A percentile compares a stretch with the other conserved stretches of the same genome.
These are phyloP conservation scores for Rhizomys pruinosus DNA, from an alignment of 2,113 vertebrate species.

Conservation along the genomic window DNA sequence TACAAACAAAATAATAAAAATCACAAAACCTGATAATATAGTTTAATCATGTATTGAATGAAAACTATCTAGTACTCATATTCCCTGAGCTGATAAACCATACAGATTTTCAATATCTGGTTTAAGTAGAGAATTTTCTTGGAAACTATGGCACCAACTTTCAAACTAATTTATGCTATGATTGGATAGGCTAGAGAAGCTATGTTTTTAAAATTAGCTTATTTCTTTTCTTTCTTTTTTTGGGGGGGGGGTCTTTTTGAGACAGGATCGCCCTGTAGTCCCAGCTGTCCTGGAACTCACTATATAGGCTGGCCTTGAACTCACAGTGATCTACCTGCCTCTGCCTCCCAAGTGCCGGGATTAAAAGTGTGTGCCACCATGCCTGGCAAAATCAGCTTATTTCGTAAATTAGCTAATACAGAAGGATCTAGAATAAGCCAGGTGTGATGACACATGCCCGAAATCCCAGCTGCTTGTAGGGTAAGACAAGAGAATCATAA, in stretches of 20 bases:
- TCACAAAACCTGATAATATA: conserved; percentile 33
- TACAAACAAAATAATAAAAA: conserved; percentile 32
- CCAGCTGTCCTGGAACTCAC: too few species aligned
- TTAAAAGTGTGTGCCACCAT: too few species aligned
- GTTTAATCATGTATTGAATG: background rate
- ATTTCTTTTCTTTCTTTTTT: too few species aligned
- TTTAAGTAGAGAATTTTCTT: conserved; percentile 24
- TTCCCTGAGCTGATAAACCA: background rate
- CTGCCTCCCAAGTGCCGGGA: too few species aligned
- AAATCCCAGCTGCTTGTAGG: background rate
- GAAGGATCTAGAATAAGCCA: background rate
- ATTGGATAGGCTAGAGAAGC: conserved; percentile 43
- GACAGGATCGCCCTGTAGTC: too few species aligned
- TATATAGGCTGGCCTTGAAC: too few species aligned
- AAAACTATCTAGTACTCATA: conserved; percentile 44
- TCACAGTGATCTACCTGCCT: too few species aligned
- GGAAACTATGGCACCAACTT: conserved; percentile 38
- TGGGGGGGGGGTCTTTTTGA: too few species aligned
- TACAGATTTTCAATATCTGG: conserved; percentile 23
- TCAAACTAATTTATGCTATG: background rate
- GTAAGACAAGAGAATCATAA: background rate
- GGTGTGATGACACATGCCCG: background rate
- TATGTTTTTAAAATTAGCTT: background rate
- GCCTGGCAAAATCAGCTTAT: conserved; percentile 28
- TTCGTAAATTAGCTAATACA: conserved; percentile 26